Conservation (phyloP, 2,888 invertebrate species). For the Poecilobothrus nobilitatus region DNA sequence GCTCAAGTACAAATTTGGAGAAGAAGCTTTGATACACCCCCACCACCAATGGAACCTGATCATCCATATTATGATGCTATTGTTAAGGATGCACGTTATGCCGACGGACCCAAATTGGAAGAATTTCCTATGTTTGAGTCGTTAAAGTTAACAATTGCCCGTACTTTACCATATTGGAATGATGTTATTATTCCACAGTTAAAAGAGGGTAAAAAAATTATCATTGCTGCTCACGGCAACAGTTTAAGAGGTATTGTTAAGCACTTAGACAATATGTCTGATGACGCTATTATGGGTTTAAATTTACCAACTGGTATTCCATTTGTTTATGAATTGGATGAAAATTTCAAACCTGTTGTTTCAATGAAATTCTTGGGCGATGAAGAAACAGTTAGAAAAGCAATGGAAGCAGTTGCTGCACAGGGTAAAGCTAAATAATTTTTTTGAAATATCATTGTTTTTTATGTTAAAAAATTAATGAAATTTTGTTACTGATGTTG, state of each 20-base stretch:
- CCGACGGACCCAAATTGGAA: constrained; percentile 60
- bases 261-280: constrained; percentile 73
- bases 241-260: constrained; percentile 82
- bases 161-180: constrained; percentile 86
- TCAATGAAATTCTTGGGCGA: constrained; percentile 75
- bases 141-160: constrained; percentile 70
- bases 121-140: constrained; percentile 83
- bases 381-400: constrained; percentile 69
- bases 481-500: not conserved
- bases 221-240: constrained; percentile 84
- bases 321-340: constrained; percentile 70
- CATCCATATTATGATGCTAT: constrained; percentile 72
- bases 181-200: constrained; percentile 65
- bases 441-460: not conserved
- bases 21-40: constrained; percentile 75
- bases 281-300: constrained; percentile 67
- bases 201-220: constrained; percentile 69
- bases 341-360: constrained; percentile 63
- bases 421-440: constrained; percentile 65
- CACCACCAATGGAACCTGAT: constrained; percentile 72
- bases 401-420: constrained; percentile 71
- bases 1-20: constrained; percentile 79
- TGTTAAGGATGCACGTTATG: constrained; percentile 68
- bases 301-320: constrained; percentile 77
- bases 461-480: constrained; percentile 3